Evolutionary conservation across 2,113 vertebrate genomes (phyloP).

Genomic region (Lanius collurio): DNA sequence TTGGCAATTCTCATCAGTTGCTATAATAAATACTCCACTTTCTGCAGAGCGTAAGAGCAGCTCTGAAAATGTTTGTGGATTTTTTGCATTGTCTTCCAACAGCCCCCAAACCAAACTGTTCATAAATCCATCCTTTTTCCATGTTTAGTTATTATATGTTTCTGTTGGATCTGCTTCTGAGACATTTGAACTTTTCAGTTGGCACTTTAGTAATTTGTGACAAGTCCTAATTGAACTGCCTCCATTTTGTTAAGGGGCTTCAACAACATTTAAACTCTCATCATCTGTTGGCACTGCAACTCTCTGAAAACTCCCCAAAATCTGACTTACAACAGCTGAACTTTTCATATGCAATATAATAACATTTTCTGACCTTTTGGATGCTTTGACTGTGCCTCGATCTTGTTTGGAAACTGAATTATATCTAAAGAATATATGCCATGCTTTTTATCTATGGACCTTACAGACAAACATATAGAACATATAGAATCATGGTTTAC

Average conservation of each 20-base stretch:
- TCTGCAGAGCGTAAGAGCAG: background rate
- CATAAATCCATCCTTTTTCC: background rate
- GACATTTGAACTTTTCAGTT: background rate
- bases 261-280: background rate
- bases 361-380: background rate
- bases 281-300: background rate
- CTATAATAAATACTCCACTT: background rate
- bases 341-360: background rate
- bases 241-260: background rate
- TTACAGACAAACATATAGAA: background rate
- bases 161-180: background rate
- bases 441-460: background rate
- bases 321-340: background rate
- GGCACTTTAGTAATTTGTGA: background rate
- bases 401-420: background rate
- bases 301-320: background rate
- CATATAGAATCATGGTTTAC: background rate
- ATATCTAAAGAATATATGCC: background rate
- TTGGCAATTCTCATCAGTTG: conserved; percentile 6
- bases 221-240: background rate
- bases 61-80: background rate
- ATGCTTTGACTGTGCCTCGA: background rate
- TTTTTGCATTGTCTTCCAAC: background rate
- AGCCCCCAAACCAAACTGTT: background rate
- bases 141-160: conserved; percentile 1